Percentiles rank a stretch among this genome's conserved stretches.
These are phyloP conservation scores for Papilio demoleus DNA, from an alignment of 2,888 invertebrate genomes.

Conservation along the genomic window DNA sequence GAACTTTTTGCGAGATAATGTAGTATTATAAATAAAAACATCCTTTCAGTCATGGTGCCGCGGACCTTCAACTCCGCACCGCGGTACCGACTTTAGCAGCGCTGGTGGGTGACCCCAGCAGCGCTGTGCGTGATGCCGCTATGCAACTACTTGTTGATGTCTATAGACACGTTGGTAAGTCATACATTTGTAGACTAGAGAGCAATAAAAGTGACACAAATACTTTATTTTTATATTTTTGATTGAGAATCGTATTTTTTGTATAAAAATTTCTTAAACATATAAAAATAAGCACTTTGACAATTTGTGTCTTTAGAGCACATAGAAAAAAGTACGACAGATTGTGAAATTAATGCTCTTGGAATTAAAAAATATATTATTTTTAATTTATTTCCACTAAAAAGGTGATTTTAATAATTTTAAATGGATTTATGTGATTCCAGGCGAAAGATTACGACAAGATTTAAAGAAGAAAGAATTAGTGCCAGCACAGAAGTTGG, in stretches of 20 bases:
- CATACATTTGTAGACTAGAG: background rate
- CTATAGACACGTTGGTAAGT: slow-evolving; percentile 93
- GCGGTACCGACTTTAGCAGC: slow-evolving; percentile 93
- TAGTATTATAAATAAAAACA: too few relatives aligned
- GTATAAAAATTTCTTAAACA: too few relatives aligned
- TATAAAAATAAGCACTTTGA: too few relatives aligned
- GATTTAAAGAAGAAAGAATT: slow-evolving; percentile 93
- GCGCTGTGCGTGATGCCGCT: slow-evolving; percentile 94
- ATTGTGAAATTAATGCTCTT: too few relatives aligned
- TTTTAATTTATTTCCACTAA: too few relatives aligned
- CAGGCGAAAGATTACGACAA: slow-evolving; percentile 89
- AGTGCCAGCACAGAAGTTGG: slow-evolving; percentile 88
- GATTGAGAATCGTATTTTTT: too few relatives aligned
- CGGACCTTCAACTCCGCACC: slow-evolving; percentile 90
- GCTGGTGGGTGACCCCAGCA: slow-evolving; percentile 93
- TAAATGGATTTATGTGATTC: slow-evolving; percentile 11
- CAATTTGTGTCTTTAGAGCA: too few relatives aligned
- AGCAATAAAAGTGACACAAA: background rate
- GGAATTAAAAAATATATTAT: too few relatives aligned
- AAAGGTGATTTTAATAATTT: background rate
- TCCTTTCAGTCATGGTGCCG: slow-evolving; percentile 90
- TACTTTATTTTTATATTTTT: too few relatives aligned
- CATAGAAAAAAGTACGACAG: background rate
- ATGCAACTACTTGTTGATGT: slow-evolving; percentile 93
- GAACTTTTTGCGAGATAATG: too few relatives aligned